Percentiles rank a stretch among this genome's conserved stretches.
These are phyloP conservation scores for Mechanitis messenoides DNA, from an alignment of 2,888 invertebrate genomes.

Conservation along the genomic window DNA sequence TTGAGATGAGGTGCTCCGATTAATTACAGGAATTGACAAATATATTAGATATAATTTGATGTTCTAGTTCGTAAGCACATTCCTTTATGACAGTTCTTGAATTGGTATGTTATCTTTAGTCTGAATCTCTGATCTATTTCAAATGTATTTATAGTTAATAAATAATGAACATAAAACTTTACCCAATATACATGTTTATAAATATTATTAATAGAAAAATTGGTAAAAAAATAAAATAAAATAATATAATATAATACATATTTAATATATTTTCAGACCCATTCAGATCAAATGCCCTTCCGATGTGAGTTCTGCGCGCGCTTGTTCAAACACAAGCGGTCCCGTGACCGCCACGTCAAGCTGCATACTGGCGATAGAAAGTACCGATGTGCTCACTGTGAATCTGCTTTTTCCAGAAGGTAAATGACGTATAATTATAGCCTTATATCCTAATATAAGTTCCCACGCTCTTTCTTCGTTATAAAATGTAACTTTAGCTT, in stretches of 20 bases:
- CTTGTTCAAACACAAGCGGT: conserved; percentile 95
- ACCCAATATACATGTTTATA: no score
- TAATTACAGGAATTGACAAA: no score
- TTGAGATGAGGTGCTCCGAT: no score
- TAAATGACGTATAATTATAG: conserved; percentile 47
- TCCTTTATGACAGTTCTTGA: conserved; percentile 34
- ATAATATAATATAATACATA: no score
- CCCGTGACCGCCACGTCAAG: conserved; percentile 94
- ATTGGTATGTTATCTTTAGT: conserved; percentile 47
- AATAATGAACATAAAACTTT: no score
- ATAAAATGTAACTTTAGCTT: no score
- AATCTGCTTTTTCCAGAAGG: conserved; percentile 95
- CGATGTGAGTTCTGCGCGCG: conserved; percentile 94
- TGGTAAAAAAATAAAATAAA: no score
- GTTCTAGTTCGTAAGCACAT: not conserved
- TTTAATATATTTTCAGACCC: conserved; percentile 81
- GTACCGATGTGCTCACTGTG: conserved; percentile 93
- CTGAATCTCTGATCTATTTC: conserved; percentile 8
- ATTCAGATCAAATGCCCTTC: conserved; percentile 94
- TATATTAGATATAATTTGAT: no score
- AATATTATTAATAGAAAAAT: no score
- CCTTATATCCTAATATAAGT: not conserved
- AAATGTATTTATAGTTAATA: no score
- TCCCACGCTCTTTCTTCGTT: no score
- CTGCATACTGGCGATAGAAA: conserved; percentile 94